phyloP scores from a whole-genome alignment of 92 coral and sea anemone genomes.

The Paragorgia papillata region DNA sequence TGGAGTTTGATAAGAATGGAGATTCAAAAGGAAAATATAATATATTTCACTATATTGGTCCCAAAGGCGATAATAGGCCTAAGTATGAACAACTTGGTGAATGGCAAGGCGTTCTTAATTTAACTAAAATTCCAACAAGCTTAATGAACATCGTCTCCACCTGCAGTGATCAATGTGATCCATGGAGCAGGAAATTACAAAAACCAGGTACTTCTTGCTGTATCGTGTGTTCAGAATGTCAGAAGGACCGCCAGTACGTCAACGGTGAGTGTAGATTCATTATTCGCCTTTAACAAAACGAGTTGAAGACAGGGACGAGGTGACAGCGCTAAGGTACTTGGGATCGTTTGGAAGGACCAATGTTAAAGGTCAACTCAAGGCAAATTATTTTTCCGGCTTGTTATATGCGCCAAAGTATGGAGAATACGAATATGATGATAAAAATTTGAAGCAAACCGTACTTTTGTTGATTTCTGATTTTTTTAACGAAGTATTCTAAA shows the following conservation, averaged over 20 bases:
- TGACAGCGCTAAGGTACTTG: too few relatives aligned
- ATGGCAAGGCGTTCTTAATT: slow-evolving; percentile 51
- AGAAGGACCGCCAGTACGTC: slow-evolving; percentile 71
- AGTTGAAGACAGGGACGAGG: too few relatives aligned
- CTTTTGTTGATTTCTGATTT: too few relatives aligned
- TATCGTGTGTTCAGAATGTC: slow-evolving; percentile 73
- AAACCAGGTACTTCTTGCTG: slow-evolving; percentile 73
- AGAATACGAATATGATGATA: too few relatives aligned
- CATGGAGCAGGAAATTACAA: slow-evolving; percentile 56
- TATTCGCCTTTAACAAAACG: neutral
- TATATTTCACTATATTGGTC: slow-evolving; percentile 67
- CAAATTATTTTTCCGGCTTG: too few relatives aligned
- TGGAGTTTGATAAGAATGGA: slow-evolving; percentile 74
- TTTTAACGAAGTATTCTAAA: too few relatives aligned
- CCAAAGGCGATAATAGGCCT: slow-evolving; percentile 34
- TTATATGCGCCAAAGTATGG: too few relatives aligned
- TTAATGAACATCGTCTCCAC: slow-evolving; percentile 22
- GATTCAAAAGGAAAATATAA: slow-evolving; percentile 81
- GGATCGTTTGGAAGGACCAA: too few relatives aligned
- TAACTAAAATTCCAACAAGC: slow-evolving; percentile 57
- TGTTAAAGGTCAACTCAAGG: too few relatives aligned
- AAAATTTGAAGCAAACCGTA: too few relatives aligned
- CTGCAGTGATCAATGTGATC: slow-evolving; percentile 68
- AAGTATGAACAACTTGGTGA: slow-evolving; percentile 22
- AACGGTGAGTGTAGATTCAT: slow-evolving; percentile 10